phyloP scores from a whole-genome alignment of 2,113 vertebrate genomes.

The Oreochromis niloticus region DNA sequence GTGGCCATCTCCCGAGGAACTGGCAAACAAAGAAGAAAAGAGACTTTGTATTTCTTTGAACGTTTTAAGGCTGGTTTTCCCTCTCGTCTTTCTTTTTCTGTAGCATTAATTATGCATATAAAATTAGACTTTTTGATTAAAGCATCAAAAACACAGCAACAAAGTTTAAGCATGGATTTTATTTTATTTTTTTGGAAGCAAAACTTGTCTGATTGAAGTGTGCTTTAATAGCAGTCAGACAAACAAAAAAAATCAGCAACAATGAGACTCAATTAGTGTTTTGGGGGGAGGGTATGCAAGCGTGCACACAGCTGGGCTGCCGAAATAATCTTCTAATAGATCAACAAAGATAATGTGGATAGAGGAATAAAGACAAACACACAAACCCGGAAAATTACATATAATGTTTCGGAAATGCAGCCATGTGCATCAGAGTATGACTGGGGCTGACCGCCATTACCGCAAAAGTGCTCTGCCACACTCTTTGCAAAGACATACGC shows the following conservation, averaged over 20 bases:
- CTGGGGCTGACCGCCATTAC: not conserved
- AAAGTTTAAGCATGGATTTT: conserved; percentile 24
- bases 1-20: conserved; percentile 7
- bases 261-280: not conserved
- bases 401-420: not conserved
- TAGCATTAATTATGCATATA: conserved; percentile 53
- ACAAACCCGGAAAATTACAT: not conserved
- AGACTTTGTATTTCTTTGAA: conserved; percentile 46
- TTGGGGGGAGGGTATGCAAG: not conserved
- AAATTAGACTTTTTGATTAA: conserved; percentile 56
- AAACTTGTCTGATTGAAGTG: conserved; percentile 44
- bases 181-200: not conserved
- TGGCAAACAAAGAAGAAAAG: conserved; percentile 19
- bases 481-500: not conserved
- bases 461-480: not conserved
- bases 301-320: not conserved
- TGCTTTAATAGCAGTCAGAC: conserved; percentile 56
- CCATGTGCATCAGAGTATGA: conserved; percentile 21
- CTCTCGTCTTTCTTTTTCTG: conserved; percentile 2
- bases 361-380: not conserved
- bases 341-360: not conserved
- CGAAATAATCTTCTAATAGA: not conserved
- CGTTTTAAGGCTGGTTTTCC: conserved; percentile 2
- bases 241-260: not conserved
- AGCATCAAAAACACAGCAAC: conserved; percentile 25